Conservation (phyloP, 2,888 invertebrate genomes). For the Idaea aversata region DNA sequence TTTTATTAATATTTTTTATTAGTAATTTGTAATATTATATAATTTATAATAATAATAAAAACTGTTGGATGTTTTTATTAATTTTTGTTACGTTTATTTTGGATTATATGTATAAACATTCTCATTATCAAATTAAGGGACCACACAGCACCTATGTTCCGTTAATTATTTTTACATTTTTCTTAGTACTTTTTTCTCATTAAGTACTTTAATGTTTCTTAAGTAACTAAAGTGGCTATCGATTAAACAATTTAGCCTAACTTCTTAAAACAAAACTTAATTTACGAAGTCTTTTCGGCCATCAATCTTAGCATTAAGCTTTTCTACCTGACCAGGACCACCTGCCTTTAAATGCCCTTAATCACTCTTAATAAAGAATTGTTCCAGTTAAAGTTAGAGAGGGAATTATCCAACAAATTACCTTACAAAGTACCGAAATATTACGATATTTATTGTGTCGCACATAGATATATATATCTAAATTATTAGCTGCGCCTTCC, state of each 20-base stretch:
- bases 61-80: too few relatives aligned
- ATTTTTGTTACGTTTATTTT: too few relatives aligned
- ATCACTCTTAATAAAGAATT: conserved; percentile 28
- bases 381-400: conserved; percentile 19
- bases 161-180: too few relatives aligned
- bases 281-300: conserved; percentile 2
- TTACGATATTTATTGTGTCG: neutral
- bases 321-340: conserved; percentile 10
- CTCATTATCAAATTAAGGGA: too few relatives aligned
- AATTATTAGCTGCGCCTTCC: too few relatives aligned
- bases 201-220: neutral
- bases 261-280: neutral
- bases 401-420: neutral
- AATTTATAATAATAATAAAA: too few relatives aligned
- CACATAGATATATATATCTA: too few relatives aligned
- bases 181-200: too few relatives aligned
- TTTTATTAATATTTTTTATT: too few relatives aligned
- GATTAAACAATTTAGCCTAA: neutral
- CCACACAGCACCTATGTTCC: too few relatives aligned
- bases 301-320: conserved; percentile 18
- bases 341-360: conserved; percentile 19
- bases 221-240: neutral
- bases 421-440: neutral
- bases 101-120: too few relatives aligned
- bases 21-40: too few relatives aligned